Evolutionary conservation across 2,797 vertebrate genomes (phyloP).

Genomic region (Pogoniulus pusillus): DNA sequence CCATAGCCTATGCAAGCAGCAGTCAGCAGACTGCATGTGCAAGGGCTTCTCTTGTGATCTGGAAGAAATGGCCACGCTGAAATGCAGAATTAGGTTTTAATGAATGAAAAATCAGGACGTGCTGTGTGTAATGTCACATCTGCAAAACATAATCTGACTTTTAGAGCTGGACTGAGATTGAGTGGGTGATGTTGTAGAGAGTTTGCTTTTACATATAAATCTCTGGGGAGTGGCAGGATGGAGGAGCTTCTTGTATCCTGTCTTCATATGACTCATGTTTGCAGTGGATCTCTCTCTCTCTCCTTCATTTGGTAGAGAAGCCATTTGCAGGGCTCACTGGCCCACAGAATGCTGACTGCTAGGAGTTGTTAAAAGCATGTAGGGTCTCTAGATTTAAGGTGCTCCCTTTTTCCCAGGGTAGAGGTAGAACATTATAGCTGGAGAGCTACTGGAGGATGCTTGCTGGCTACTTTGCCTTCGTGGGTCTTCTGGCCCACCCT

Average conservation of each 20-base stretch:
- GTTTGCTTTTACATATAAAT: not conserved
- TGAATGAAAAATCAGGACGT: not conserved
- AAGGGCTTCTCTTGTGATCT: not conserved
- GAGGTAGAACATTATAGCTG: not conserved
- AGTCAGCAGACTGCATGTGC: not conserved
- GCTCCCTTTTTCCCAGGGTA: not conserved
- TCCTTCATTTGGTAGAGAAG: not conserved
- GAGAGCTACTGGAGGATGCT: not conserved
- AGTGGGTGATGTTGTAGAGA: not conserved
- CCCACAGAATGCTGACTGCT: not conserved
- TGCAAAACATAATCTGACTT: not conserved
- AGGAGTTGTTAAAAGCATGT: not conserved
- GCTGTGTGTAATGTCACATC: not conserved
- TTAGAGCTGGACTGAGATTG: not conserved
- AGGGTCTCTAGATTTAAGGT: not conserved
- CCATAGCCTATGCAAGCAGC: not conserved
- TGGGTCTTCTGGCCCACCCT: not conserved
- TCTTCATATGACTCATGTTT: not conserved
- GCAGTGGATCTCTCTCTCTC: not conserved
- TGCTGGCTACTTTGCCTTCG: not conserved
- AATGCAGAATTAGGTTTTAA: not conserved
- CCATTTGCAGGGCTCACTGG: not conserved
- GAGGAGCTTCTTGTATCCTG: not conserved
- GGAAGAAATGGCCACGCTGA: not conserved
- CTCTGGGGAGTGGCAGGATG: not conserved